A percentile compares a stretch with the other conserved stretches of the same genome.
These are phyloP conservation scores for Lanistes nyassanus DNA, from an alignment of 1,140 invertebrate genomes.

Conservation along the genomic window DNA sequence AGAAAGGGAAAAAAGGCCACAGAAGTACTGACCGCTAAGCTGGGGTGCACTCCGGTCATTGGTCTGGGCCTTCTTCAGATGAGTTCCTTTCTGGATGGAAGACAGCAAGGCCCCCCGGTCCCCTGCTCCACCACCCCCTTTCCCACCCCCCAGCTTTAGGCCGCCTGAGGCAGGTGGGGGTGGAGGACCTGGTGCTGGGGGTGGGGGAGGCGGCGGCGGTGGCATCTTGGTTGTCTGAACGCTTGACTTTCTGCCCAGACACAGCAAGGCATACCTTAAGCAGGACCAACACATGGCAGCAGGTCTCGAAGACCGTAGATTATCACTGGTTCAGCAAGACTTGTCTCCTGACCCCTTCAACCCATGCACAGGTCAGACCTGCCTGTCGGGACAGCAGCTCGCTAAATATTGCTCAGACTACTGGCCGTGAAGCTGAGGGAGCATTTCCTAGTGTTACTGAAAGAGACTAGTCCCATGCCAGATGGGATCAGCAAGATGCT, in stretches of 20 bases:
- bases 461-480: no score
- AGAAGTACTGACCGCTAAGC: conserved; percentile 74
- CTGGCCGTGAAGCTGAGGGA: background rate
- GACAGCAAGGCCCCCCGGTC: conserved; percentile 77
- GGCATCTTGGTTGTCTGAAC: conserved; percentile 16
- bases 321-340: no score
- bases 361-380: background rate
- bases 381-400: background rate
- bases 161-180: conserved; percentile 1
- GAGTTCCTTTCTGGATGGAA: conserved; percentile 83
- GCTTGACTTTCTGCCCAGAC: background rate
- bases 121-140: conserved; percentile 28
- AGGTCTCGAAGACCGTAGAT: background rate
- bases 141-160: background rate
- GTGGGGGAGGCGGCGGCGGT: conserved; percentile 30
- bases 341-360: no score
- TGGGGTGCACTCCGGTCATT: conserved; percentile 87
- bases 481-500: no score
- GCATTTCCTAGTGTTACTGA: background rate
- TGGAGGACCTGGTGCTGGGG: conserved; percentile 13
- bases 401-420: background rate
- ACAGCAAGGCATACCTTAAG: background rate
- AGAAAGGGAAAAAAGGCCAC: no score
- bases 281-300: background rate
- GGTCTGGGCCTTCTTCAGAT: conserved; percentile 85